These are phyloP conservation scores for Hemicrepidius hirtus DNA, from an alignment of 2,888 invertebrate species.

Conservation along the genomic window DNA sequence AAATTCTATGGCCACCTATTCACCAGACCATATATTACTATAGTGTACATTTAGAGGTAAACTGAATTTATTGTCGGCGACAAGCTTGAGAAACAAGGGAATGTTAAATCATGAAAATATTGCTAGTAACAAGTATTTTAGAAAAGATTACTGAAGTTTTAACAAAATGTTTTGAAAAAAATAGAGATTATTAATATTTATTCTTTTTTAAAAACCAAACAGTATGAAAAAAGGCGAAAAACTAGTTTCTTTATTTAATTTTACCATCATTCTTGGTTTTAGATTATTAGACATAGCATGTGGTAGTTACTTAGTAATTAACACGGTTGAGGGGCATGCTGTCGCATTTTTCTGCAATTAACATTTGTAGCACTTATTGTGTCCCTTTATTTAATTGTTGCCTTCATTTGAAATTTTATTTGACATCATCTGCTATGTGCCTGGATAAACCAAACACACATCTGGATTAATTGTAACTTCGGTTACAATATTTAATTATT, in stretches of 20 bases:
- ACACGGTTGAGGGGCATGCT: slow-evolving; percentile 32
- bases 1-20: no score
- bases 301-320: slow-evolving; percentile 14
- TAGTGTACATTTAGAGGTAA: no score
- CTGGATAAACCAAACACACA: slow-evolving; percentile 20
- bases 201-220: background rate
- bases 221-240: background rate
- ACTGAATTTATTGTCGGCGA: no score
- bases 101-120: no score
- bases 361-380: slow-evolving; percentile 8
- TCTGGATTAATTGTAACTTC: slow-evolving; percentile 24
- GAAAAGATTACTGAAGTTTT: no score
- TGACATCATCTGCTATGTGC: slow-evolving; percentile 36
- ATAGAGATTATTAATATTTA: background rate
- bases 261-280: slow-evolving; percentile 11
- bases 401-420: slow-evolving; percentile 24
- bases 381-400: slow-evolving; percentile 6
- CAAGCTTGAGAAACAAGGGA: no score
- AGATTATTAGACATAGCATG: slow-evolving; percentile 26
- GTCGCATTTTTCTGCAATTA: slow-evolving; percentile 21
- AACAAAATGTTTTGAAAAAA: no score
- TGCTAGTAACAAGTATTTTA: no score
- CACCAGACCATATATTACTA: no score
- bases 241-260: background rate
- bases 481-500: slow-evolving; percentile 35